Evolutionary conservation across 2,888 invertebrate genomes (phyloP).

Genomic region (Prosapia bicincta): DNA sequence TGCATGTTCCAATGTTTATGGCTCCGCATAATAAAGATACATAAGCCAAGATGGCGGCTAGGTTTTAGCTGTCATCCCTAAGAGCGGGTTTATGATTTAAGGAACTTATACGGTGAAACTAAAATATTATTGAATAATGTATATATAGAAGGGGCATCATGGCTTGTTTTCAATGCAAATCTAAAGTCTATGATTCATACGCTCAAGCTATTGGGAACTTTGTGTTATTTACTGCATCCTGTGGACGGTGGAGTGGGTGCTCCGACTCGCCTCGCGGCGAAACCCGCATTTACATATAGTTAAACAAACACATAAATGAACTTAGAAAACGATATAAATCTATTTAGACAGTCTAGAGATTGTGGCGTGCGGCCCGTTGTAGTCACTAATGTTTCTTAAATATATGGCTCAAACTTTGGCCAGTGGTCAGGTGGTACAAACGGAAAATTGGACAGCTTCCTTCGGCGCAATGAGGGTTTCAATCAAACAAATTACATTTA

Average conservation of each 20-base stretch:
- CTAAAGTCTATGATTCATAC: slow-evolving; percentile 17
- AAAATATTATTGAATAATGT: slow-evolving; percentile 27
- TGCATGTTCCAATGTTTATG: not conserved
- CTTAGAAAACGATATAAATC: slow-evolving; percentile 28
- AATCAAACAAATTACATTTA: no score
- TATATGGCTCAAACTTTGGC: slow-evolving; percentile 11
- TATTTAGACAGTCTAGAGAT: slow-evolving; percentile 12
- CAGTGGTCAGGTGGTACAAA: not conserved
- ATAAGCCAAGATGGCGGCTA: slow-evolving; percentile 19
- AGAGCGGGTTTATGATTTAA: slow-evolving; percentile 14
- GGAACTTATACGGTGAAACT: slow-evolving; percentile 19
- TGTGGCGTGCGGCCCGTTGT: slow-evolving; percentile 1
- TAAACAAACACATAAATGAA: slow-evolving; percentile 29
- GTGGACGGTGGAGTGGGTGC: not conserved
- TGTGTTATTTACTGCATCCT: slow-evolving; percentile 14
- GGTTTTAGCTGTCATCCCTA: not conserved
- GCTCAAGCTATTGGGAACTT: slow-evolving; percentile 21
- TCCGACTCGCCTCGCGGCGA: not conserved
- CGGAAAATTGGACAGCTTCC: no score
- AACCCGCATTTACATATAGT: slow-evolving; percentile 26
- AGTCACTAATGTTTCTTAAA: slow-evolving; percentile 15
- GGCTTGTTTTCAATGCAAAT: slow-evolving; percentile 18
- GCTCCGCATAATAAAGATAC: slow-evolving; percentile 26
- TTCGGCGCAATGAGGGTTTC: no score
- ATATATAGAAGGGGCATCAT: slow-evolving; percentile 13